Evolutionary conservation across 2,113 vertebrate genomes (phyloP), one percentile per base, ranked within the genome.

Genomic region (Amblyornis subalaris): DNA sequence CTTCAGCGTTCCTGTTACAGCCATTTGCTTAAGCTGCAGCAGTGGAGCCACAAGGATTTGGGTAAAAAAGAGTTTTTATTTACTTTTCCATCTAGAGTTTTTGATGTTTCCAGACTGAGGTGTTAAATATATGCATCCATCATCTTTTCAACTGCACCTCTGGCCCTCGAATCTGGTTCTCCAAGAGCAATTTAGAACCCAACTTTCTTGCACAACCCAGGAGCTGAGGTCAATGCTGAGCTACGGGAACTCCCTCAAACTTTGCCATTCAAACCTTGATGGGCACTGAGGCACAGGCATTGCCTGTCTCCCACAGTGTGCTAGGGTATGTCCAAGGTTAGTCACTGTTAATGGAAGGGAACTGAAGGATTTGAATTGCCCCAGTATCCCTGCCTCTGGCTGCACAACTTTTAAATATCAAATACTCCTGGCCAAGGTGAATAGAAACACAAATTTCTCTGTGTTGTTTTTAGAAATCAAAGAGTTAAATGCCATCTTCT

Each of bases 21-120:
- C 5, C 16, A 51, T 14, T 51, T 47, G 31, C 19, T 54, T 48
- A 51, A 88, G 10, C n/a, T 73, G 35, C 45, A 31, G 40, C 28
- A 40, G 31, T 45, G 29, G 26, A 81, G 8, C 15, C 21, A 42
- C 16, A 50, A 4, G 58, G 20, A 65, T 0, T 6, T 66, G 42
- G 9, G 6, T 28, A 53, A 61, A 82, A 51, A 0, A 2, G 14
- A 7, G 2, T 0, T n/a, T n/a, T 73, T 61, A 19, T 77, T 84
- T 70, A 61, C 12, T 45, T 47, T 61, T 62, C 58, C 21, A 33
- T 20, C 9, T 4, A 50, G 10, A 60, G 5, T 24, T 79, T 89
- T 83, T 70, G 31, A 12, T n/a, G 23, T 42, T 77, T 21, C 15
- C 14, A 64, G 24, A 22, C 26, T 31, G 9, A 75, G 22, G 10